Percentiles rank a stretch among this genome's conserved stretches.
Evolutionary conservation across 2,888 invertebrate species (phyloP).

Genomic region (Drosophila colorata): DNA sequence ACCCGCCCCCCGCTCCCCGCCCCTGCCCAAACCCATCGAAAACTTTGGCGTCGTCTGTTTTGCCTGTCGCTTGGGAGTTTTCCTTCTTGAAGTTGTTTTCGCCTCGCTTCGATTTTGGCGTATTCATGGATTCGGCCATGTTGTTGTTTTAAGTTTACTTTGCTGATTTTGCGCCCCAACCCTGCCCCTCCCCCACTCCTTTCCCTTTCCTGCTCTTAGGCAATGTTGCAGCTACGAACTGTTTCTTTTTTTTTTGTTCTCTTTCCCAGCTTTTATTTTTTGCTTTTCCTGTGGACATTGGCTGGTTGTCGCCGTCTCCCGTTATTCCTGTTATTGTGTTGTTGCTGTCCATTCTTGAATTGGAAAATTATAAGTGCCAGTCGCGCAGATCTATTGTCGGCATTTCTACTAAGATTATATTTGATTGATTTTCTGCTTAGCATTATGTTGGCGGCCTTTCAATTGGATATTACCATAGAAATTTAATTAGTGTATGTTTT

Average conservation of each 20-base stretch:
- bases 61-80: slow-evolving; percentile 42
- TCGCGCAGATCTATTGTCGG: slow-evolving; percentile 19
- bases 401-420: slow-evolving; percentile 71
- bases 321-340: slow-evolving; percentile 36
- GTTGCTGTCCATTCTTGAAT: slow-evolving; percentile 34
- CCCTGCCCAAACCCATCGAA: slow-evolving; percentile 10
- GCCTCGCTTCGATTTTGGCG: slow-evolving; percentile 47
- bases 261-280: slow-evolving; percentile 4
- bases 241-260: neutral
- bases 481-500: slow-evolving; percentile 4
- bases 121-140: slow-evolving; percentile 43
- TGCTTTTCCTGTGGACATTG: slow-evolving; percentile 29
- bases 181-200: neutral
- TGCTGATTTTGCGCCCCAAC: slow-evolving; percentile 3
- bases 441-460: slow-evolving; percentile 2
- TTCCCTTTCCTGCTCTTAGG: slow-evolving; percentile 19
- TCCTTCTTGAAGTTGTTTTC: slow-evolving; percentile 44
- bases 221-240: slow-evolving; percentile 42
- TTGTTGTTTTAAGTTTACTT: slow-evolving; percentile 43
- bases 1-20: slow-evolving; percentile 7
- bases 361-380: slow-evolving; percentile 43
- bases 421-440: slow-evolving; percentile 68
- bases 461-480: slow-evolving; percentile 19
- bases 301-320: slow-evolving; percentile 41
- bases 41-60: slow-evolving; percentile 48